Evolutionary conservation across 1,140 invertebrate species (phyloP), one percentile per base, ranked within the genome.

Genomic region (Brachionus rubens): DNA sequence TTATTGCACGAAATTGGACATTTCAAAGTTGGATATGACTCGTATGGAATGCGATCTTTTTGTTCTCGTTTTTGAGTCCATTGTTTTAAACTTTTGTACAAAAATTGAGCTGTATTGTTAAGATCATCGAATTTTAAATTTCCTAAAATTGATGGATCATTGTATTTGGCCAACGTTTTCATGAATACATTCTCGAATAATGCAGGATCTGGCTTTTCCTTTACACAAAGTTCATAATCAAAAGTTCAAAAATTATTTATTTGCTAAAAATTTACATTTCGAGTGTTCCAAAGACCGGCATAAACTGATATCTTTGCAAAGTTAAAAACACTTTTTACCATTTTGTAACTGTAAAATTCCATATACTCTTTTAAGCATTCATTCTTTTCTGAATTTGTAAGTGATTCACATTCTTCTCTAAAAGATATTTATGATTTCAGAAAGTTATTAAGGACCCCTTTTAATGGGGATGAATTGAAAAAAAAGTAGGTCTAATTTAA

Each of bases 221-320:
- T 12, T 65, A 6, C 12, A 40, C 48, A 72, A 72, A 72, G n/a
- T n/a, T n/a, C n/a, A n/a, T n/a, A n/a, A n/a, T n/a, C n/a, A n/a
- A n/a, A n/a, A n/a, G n/a, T n/a, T n/a, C n/a, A n/a, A n/a, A n/a
- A n/a, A n/a, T n/a, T n/a, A n/a, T n/a, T n/a, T n/a, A n/a, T n/a
- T n/a, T n/a, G n/a, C n/a, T n/a, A n/a, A n/a, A n/a, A 40, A 50
- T 21, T 47, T 54, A 72, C 68, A 72, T 72, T 41, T 40, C 68
- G 12, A 16, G 46, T 14, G 24, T 50, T 54, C 68, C 68, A 72
- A 14, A 72, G 68, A 36, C 68, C 68, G 12, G 68, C 68, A 26
- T 40, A 72, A 7, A 54, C 50, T 9, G 33, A 48, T 12, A 41
- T 16, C 41, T 72, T 72, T 19, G 68, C 68, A 54, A 72, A 72